Percentiles rank a stretch among this genome's conserved stretches.
phyloP scores from a whole-genome alignment of 1,140 invertebrate genomes.

The Drosophila cardini region DNA sequence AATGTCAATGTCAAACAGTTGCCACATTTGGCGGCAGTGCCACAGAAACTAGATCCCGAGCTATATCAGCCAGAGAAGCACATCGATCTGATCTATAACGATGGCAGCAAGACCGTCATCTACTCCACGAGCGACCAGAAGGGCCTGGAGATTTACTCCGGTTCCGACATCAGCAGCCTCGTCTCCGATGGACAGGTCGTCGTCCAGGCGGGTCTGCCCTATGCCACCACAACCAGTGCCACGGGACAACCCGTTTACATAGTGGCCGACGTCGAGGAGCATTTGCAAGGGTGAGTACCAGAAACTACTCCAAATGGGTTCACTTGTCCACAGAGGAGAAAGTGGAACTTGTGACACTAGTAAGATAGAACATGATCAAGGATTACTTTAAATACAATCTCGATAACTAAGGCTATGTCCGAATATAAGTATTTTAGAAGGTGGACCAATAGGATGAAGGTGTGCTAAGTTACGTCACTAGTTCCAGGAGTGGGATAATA shows the following conservation, averaged over 20 bases:
- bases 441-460: too few species aligned
- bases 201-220: constrained; percentile 78
- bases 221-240: constrained; percentile 70
- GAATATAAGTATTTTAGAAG: too few species aligned
- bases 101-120: constrained; percentile 92
- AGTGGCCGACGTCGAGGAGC: constrained; percentile 80
- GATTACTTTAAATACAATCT: too few species aligned
- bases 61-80: constrained; percentile 79
- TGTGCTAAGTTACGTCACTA: too few species aligned
- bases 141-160: constrained; percentile 85
- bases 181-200: constrained; percentile 83
- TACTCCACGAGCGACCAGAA: constrained; percentile 88
- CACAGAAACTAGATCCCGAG: constrained; percentile 78
- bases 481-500: too few species aligned
- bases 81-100: constrained; percentile 92
- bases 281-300: constrained; percentile 81
- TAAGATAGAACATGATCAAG: background rate
- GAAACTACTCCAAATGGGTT: background rate
- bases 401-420: too few species aligned
- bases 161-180: constrained; percentile 85
- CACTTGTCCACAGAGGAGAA: background rate
- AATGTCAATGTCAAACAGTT: constrained; percentile 85
- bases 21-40: constrained; percentile 85
- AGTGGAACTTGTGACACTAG: too few species aligned
- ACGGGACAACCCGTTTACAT: constrained; percentile 82